A percentile compares a stretch with the other conserved stretches of the same genome.
Evolutionary conservation across 2,888 invertebrate genomes (phyloP).

Genomic region (Nineta flava): DNA sequence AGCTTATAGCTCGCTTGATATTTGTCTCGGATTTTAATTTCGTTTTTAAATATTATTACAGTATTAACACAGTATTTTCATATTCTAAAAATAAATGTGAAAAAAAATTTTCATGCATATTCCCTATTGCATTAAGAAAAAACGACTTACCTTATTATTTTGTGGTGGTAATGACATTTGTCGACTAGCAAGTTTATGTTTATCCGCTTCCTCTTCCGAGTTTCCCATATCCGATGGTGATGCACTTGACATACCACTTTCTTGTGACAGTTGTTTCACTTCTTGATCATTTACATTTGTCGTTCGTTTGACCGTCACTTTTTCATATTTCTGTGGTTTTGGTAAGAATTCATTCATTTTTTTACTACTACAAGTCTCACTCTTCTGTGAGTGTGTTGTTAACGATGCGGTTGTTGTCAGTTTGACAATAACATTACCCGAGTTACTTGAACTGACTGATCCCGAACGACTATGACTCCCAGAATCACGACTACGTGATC

Average conservation of each 20-base stretch:
- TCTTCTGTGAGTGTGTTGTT: slow-evolving; percentile 1
- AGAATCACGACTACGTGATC: slow-evolving; percentile 34
- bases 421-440: slow-evolving; percentile 25
- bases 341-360: slow-evolving; percentile 24
- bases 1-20: too few relatives aligned
- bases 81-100: too few relatives aligned
- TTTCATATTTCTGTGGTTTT: slow-evolving; percentile 25
- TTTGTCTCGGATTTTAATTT: too few relatives aligned
- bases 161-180: slow-evolving; percentile 23
- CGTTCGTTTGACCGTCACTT: slow-evolving; percentile 12
- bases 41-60: too few relatives aligned
- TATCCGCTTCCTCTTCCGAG: slow-evolving; percentile 23
- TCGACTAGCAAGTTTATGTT: slow-evolving; percentile 22
- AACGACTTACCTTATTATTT: slow-evolving; percentile 11
- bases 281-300: not conserved
- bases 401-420: slow-evolving; percentile 13
- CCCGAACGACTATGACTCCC: slow-evolving; percentile 52
- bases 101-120: too few relatives aligned
- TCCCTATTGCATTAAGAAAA: not conserved
- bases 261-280: slow-evolving; percentile 13
- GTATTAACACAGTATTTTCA: too few relatives aligned
- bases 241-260: slow-evolving; percentile 25
- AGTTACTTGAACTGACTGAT: slow-evolving; percentile 27
- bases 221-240: slow-evolving; percentile 24
- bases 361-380: slow-evolving; percentile 12